Conservation (phyloP, 2,888 invertebrate species). For the Operophtera brumata region DNA sequence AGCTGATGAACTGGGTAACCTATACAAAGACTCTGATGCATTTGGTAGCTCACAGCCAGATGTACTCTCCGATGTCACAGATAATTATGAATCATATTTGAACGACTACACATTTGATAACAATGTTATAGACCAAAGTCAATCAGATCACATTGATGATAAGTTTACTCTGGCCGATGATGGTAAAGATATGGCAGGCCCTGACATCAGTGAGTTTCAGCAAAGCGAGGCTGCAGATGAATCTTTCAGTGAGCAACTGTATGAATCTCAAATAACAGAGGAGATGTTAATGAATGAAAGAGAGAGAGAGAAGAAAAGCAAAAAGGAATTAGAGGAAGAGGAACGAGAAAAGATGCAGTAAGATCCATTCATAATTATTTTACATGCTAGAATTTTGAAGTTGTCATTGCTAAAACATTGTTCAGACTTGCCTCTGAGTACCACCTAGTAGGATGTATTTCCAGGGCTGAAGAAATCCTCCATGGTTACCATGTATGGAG, state of each 20-base stretch:
- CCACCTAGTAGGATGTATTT: too few species aligned
- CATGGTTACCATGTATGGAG: too few species aligned
- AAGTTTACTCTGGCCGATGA: constrained; percentile 43
- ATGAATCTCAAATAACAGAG: constrained; percentile 63
- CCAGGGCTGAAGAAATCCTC: too few species aligned
- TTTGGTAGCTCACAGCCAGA: constrained; percentile 60
- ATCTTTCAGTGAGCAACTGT: constrained; percentile 12
- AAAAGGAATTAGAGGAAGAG: constrained; percentile 94
- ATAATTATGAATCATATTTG: constrained; percentile 66
- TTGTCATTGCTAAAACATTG: too few species aligned
- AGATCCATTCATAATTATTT: constrained; percentile 51
- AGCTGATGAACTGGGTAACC: constrained; percentile 70
- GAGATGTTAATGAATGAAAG: constrained; percentile 75
- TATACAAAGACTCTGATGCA: constrained; percentile 65
- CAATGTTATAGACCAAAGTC: constrained; percentile 43
- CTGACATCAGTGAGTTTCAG: constrained; percentile 57
- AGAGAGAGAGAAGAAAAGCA: constrained; percentile 86
- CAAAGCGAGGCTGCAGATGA: constrained; percentile 50
- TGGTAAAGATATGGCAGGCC: constrained; percentile 44
- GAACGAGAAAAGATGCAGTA: constrained; percentile 98
- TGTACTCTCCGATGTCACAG: constrained; percentile 52
- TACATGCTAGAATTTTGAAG: background rate
- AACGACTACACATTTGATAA: constrained; percentile 68
- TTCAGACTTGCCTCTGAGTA: too few species aligned
- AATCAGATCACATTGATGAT: constrained; percentile 44